These are phyloP conservation scores for Aegithalos caudatus DNA, from an alignment of 2,113 vertebrate genomes.

Conservation along the genomic window DNA sequence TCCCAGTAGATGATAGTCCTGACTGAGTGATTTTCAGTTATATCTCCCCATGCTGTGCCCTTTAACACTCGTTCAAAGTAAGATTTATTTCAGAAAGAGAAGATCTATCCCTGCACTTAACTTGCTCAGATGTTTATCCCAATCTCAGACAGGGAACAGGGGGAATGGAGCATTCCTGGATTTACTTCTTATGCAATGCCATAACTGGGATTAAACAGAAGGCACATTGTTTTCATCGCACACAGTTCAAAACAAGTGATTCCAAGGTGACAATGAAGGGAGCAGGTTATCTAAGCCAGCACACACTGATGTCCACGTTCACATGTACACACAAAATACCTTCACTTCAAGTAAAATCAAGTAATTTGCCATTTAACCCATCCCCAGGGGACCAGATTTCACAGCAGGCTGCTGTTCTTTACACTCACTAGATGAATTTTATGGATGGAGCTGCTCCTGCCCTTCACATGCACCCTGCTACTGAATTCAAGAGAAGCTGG, in stretches of 20 bases:
- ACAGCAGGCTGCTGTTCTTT: neutral
- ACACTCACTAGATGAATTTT: neutral
- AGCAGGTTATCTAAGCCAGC: neutral
- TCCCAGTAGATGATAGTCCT: neutral
- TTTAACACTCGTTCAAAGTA: neutral
- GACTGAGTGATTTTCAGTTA: neutral
- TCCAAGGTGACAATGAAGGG: neutral
- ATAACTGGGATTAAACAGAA: neutral
- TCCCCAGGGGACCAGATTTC: neutral
- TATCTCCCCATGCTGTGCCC: neutral
- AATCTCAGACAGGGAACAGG: neutral
- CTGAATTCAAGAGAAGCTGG: neutral
- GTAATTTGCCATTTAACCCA: neutral
- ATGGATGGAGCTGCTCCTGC: neutral
- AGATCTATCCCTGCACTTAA: neutral
- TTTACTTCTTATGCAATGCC: neutral
- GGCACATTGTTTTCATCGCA: neutral
- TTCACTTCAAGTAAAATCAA: neutral
- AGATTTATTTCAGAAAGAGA: neutral
- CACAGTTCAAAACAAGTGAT: neutral
- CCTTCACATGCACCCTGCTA: neutral
- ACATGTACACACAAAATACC: accelerated
- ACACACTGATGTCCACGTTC: accelerated
- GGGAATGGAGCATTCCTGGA: neutral
- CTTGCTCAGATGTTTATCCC: neutral